phyloP scores from a whole-genome alignment of 2,888 invertebrate species.

The Mimumesa dahlbomi region DNA sequence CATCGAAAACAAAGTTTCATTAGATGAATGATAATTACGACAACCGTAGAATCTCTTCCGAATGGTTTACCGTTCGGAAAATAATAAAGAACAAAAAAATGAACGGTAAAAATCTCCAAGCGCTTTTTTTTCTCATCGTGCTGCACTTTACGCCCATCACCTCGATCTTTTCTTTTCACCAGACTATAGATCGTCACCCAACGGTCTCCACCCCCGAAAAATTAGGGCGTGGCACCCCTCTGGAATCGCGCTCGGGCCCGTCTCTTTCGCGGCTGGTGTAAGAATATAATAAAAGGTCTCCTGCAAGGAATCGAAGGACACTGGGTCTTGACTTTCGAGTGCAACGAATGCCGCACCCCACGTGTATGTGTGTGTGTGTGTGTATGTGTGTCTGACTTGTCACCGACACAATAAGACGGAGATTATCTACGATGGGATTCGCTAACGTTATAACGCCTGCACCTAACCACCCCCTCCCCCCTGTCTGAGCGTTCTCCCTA shows the following conservation, averaged over 20 bases:
- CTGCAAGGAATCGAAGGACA: conserved; percentile 30
- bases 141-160: background rate
- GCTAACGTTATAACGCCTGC: conserved; percentile 63
- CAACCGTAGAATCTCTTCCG: too few relatives aligned
- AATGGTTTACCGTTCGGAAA: too few relatives aligned
- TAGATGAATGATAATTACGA: too few relatives aligned
- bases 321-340: conserved; percentile 34
- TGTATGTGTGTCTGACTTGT: conserved; percentile 67
- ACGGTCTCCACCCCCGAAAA: conserved; percentile 47
- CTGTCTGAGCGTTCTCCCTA: conserved; percentile 4
- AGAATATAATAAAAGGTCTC: conserved; percentile 57
- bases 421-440: conserved; percentile 75
- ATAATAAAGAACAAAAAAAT: too few relatives aligned
- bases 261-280: conserved; percentile 35
- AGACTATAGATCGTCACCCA: background rate
- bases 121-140: background rate
- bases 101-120: too few relatives aligned
- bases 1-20: too few relatives aligned
- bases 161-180: background rate
- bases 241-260: conserved; percentile 22
- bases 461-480: conserved; percentile 45
- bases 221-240: conserved; percentile 57
- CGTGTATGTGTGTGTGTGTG: too few relatives aligned
- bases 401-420: conserved; percentile 74
- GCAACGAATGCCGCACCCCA: conserved; percentile 19